Percentiles rank a stretch among this genome's conserved stretches.
phyloP scores from a whole-genome alignment of 2,113 vertebrate species.

The Menura novaehollandiae region DNA sequence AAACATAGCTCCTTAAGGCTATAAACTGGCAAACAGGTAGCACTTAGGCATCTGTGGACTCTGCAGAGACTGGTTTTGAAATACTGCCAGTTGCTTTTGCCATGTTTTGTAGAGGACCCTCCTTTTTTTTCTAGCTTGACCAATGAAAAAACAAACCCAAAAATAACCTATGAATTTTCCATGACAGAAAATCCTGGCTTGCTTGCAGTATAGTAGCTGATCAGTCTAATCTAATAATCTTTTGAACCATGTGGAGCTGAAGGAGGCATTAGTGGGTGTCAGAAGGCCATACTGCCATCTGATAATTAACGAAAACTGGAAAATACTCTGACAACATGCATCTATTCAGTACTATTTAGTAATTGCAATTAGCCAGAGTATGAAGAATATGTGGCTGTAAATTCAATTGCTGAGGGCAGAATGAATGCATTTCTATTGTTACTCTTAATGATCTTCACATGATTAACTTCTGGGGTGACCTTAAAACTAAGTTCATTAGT shows the following conservation, averaged over 20 bases:
- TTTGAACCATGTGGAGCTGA: conserved; percentile 53
- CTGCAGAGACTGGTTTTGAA: background rate
- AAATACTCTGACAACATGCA: background rate
- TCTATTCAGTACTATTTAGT: background rate
- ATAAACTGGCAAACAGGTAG: background rate
- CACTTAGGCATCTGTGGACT: background rate
- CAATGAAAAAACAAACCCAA: background rate
- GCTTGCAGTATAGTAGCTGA: conserved; percentile 32
- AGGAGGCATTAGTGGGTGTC: conserved; percentile 50
- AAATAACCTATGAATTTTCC: conserved; percentile 60
- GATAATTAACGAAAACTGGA: background rate
- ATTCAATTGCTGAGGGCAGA: background rate
- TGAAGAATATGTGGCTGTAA: background rate
- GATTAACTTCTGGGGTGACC: conserved; percentile 34
- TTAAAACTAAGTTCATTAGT: conserved; percentile 51
- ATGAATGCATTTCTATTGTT: background rate
- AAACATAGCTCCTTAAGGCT: background rate
- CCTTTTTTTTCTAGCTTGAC: background rate
- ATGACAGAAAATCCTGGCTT: conserved; percentile 63
- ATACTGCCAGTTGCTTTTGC: background rate
- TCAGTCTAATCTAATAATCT: conserved; percentile 62
- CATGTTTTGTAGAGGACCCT: background rate
- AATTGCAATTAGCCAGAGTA: background rate
- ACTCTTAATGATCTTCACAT: background rate
- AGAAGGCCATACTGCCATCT: conserved; percentile 7